phyloP scores from a whole-genome alignment of 2,797 vertebrate species.

The Molossus alvarezi region DNA sequence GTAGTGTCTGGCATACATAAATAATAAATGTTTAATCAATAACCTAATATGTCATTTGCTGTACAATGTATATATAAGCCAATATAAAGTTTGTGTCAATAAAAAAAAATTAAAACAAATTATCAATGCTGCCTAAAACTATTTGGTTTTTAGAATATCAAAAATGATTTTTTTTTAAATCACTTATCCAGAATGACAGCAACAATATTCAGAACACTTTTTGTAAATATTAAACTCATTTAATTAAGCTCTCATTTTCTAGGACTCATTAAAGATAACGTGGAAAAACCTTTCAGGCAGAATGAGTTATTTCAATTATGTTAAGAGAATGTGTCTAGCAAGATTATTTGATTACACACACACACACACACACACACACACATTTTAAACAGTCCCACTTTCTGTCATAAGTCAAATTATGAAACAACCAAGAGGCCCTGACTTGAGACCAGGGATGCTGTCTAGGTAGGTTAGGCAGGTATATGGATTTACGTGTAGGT shows the following conservation, averaged over 20 bases:
- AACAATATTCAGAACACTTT: slow-evolving; percentile 1
- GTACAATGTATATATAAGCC: not conserved
- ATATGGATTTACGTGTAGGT: too few species aligned
- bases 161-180: not conserved
- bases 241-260: not conserved
- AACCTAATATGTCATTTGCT: not conserved
- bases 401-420: not conserved
- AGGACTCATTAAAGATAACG: not conserved
- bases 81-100: not conserved
- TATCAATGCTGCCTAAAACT: not conserved
- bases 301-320: not conserved
- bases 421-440: not conserved
- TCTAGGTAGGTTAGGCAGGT: not conserved
- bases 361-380: too few species aligned
- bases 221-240: not conserved
- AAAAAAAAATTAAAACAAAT: not conserved
- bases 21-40: not conserved
- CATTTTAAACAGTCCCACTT: not conserved
- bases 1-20: not conserved
- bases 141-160: not conserved
- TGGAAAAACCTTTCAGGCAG: not conserved
- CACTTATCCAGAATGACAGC: not conserved
- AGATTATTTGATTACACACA: not conserved
- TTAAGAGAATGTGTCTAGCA: not conserved
- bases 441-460: not conserved